A percentile compares a stretch with the other conserved stretches of the same genome.
Evolutionary conservation across 2,797 vertebrate genomes (phyloP).

Genomic region (Pterois miles): DNA sequence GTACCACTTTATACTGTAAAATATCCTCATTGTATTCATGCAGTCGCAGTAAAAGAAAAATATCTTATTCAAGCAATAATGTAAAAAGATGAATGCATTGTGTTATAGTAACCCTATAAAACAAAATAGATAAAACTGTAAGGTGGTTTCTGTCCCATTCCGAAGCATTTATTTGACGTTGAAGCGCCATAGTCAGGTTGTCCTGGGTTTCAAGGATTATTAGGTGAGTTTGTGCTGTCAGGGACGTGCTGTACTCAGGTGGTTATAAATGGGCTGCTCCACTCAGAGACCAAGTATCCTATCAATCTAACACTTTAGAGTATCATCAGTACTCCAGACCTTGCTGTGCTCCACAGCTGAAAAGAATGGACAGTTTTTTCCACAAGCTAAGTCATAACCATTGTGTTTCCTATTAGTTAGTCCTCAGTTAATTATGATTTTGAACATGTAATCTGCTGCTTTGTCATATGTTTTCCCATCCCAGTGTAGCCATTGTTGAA

Average conservation of each 20-base stretch:
- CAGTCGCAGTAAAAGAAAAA: neutral
- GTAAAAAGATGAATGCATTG: conserved; percentile 22
- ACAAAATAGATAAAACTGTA: conserved; percentile 24
- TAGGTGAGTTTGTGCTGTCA: conserved; percentile 64
- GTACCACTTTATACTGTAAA: neutral
- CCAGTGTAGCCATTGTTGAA: neutral
- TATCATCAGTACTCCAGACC: conserved; percentile 56
- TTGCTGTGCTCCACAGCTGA: conserved; percentile 45
- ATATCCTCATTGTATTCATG: conserved; percentile 5
- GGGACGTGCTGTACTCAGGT: conserved; percentile 50
- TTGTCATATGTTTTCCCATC: conserved; percentile 7
- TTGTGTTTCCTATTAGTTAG: conserved; percentile 19
- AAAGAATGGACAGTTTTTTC: conserved; percentile 34
- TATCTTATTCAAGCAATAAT: conserved; percentile 2
- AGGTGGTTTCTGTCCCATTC: conserved; percentile 15
- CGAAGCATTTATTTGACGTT: conserved; percentile 25
- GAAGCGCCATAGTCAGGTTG: conserved; percentile 39
- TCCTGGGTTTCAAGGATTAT: conserved; percentile 70
- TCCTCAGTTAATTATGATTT: conserved; percentile 8
- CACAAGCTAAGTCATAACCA: conserved; percentile 24
- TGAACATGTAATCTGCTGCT: conserved; percentile 4
- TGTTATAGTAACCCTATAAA: conserved; percentile 18
- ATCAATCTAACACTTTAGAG: conserved; percentile 71
- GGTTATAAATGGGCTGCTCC: conserved; percentile 65
- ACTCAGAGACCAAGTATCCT: conserved; percentile 62